phyloP scores from a whole-genome alignment of 2,797 vertebrate genomes.

The Rhinoraja longicauda region DNA sequence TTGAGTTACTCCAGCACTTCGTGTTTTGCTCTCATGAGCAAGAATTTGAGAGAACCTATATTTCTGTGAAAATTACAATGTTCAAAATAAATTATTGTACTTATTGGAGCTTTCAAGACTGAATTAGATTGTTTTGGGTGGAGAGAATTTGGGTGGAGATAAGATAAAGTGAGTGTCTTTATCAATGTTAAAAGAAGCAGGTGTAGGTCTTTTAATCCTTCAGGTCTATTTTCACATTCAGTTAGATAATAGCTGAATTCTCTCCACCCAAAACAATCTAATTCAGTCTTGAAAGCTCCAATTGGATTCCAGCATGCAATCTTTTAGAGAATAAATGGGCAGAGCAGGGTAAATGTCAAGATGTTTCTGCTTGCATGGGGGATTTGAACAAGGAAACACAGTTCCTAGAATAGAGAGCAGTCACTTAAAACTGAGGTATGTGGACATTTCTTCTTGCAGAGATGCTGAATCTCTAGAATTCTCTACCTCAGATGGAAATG shows the following conservation, averaged over 20 bases:
- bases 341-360: too few relatives aligned
- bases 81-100: not conserved
- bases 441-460: not conserved
- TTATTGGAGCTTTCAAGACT: not conserved
- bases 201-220: not conserved
- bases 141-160: too few relatives aligned
- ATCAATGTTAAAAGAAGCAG: not conserved
- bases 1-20: too few relatives aligned
- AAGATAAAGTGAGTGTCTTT: not conserved
- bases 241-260: not conserved
- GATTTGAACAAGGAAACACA: too few relatives aligned
- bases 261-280: not conserved
- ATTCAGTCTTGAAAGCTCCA: not conserved
- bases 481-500: too few relatives aligned
- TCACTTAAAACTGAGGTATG: too few relatives aligned
- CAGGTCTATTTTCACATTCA: not conserved
- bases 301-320: not conserved
- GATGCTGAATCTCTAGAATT: not conserved
- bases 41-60: not conserved
- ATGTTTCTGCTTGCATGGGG: too few relatives aligned
- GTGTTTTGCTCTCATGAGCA: not conserved
- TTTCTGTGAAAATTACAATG: not conserved
- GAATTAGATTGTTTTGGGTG: too few relatives aligned
- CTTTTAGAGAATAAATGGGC: not conserved
- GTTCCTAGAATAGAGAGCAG: too few relatives aligned